Conservation (phyloP, 2,113 vertebrate species). For the Eonycteris spelaea region DNA sequence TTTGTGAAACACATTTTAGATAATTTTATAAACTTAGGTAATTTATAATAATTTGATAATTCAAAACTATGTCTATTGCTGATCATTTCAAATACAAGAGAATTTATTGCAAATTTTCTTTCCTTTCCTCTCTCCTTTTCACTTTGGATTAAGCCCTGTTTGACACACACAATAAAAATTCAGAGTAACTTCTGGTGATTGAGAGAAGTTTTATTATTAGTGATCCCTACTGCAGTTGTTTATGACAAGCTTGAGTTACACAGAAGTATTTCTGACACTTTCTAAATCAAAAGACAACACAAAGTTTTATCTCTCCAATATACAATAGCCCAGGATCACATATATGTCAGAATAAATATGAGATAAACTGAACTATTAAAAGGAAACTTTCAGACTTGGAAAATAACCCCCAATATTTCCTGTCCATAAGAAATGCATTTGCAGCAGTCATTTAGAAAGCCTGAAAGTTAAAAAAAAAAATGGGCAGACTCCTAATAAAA, state of each 20-base stretch:
- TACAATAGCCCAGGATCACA: not conserved
- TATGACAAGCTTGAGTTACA: conserved; percentile 24
- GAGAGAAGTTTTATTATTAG: conserved; percentile 28
- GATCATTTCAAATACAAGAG: not conserved
- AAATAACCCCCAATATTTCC: not conserved
- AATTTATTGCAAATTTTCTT: not conserved
- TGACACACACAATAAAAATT: not conserved
- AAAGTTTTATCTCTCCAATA: conserved; percentile 6
- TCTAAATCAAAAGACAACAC: conserved; percentile 17
- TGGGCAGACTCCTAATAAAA: not conserved
- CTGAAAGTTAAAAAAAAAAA: not conserved
- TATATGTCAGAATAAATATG: conserved; percentile 26
- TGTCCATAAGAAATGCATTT: not conserved
- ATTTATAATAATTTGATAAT: not conserved
- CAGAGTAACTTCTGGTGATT: conserved; percentile 9
- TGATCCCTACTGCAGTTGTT: not conserved
- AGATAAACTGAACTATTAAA: conserved; percentile 40
- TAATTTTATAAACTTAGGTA: conserved; percentile 33
- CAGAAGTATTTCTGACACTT: conserved; percentile 1
- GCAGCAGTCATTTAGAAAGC: not conserved
- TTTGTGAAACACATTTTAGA: conserved; percentile 3
- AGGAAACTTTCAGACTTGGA: not conserved
- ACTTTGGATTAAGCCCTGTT: not conserved
- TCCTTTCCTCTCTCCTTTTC: not conserved
- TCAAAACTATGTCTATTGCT: not conserved